phyloP scores from a whole-genome alignment of 92 coral and sea anemone genomes.

The Isaurus tuberculatus region DNA sequence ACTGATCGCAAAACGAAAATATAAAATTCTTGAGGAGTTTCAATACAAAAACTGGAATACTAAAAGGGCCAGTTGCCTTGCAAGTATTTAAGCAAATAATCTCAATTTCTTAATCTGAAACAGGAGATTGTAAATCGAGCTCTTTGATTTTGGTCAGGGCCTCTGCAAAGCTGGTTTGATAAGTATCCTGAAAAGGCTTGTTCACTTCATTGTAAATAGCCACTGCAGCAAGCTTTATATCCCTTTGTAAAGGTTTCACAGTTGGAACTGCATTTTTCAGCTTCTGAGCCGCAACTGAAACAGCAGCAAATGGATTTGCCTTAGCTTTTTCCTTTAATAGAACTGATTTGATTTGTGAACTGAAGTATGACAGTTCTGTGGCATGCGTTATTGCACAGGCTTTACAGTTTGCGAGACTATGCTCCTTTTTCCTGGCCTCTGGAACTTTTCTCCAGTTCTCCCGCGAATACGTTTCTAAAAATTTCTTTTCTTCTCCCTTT shows the following conservation, averaged over 20 bases:
- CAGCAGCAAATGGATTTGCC: conserved; percentile 48
- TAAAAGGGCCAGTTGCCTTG: too few relatives aligned
- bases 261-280: too few relatives aligned
- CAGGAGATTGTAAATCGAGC: not conserved
- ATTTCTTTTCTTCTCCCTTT: conserved; percentile 28
- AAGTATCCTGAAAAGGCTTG: not conserved
- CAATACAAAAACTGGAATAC: too few relatives aligned
- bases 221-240: too few relatives aligned
- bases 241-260: too few relatives aligned
- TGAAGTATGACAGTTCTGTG: conserved; percentile 39
- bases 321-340: conserved; percentile 55
- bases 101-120: too few relatives aligned
- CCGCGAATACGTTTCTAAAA: conserved; percentile 37
- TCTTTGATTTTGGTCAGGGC: not conserved
- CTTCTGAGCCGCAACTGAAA: conserved; percentile 15
- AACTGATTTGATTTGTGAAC: conserved; percentile 43
- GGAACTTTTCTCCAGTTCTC: conserved; percentile 48
- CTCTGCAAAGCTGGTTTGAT: not conserved
- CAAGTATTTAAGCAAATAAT: too few relatives aligned
- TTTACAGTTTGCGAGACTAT: conserved; percentile 50
- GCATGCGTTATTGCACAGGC: conserved; percentile 54
- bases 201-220: not conserved
- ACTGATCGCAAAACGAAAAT: too few relatives aligned
- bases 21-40: too few relatives aligned
- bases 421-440: conserved; percentile 51